Evolutionary conservation across 2,113 vertebrate genomes (phyloP).

Genomic region (Oreotrochilus melanogaster): DNA sequence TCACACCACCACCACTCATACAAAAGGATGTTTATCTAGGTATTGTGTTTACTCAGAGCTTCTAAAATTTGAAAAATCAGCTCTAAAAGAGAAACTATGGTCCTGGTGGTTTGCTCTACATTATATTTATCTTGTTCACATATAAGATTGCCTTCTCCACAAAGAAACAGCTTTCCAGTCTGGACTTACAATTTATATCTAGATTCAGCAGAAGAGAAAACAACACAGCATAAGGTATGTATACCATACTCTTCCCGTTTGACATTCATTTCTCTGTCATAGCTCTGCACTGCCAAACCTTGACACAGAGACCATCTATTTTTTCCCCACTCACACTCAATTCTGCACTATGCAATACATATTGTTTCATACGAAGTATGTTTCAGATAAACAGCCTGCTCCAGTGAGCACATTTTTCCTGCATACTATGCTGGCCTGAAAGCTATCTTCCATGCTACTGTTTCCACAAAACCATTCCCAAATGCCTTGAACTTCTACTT

Average conservation of each 20-base stretch:
- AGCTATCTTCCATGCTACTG: neutral
- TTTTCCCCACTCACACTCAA: rapidly evolving
- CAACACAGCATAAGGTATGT: neutral
- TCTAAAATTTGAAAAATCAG: neutral
- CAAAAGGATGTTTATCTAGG: neutral
- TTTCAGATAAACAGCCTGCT: neutral
- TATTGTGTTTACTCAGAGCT: neutral
- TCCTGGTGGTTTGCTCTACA: neutral
- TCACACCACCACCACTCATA: neutral
- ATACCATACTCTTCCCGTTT: neutral
- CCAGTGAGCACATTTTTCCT: neutral
- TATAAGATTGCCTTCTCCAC: neutral
- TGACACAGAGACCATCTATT: neutral
- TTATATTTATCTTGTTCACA: neutral
- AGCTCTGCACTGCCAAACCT: neutral
- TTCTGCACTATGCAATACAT: neutral
- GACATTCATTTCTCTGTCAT: neutral
- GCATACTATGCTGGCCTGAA: neutral
- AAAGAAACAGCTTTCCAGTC: neutral
- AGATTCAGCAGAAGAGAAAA: neutral
- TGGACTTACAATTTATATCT: neutral
- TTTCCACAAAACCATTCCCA: constrained; percentile 5
- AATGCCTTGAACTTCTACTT: constrained; percentile 30
- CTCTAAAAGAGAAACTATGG: neutral
- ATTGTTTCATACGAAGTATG: neutral